Percentiles rank a stretch among this genome's conserved stretches.
These are phyloP conservation scores for Alcedo quadribrachys DNA, from an alignment of 2,797 vertebrate genomes.

Conservation along the genomic window DNA sequence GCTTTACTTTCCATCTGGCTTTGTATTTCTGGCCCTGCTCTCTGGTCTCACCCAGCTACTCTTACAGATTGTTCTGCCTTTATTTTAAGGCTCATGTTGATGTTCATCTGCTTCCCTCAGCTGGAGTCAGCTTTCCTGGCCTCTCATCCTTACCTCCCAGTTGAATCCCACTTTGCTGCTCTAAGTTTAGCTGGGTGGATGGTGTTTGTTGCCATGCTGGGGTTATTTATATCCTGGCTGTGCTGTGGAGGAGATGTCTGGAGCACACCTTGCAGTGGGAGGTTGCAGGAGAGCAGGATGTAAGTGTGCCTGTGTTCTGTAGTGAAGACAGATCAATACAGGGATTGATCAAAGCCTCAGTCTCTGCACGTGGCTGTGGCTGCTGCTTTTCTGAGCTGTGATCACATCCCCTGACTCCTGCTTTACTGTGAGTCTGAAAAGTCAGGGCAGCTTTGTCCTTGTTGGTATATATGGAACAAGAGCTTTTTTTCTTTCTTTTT, in stretches of 20 bases:
- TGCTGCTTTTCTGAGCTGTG: not conserved
- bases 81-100: slow-evolving; percentile 48
- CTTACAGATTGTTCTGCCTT: slow-evolving; percentile 30
- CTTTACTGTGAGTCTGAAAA: not conserved
- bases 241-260: not conserved
- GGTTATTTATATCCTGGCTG: not conserved
- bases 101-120: slow-evolving; percentile 41
- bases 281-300: not conserved
- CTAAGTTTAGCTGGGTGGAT: slow-evolving; percentile 27
- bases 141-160: not conserved
- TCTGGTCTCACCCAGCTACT: slow-evolving; percentile 15
- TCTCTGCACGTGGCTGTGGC: not conserved
- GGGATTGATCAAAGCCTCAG: not conserved
- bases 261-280: not conserved
- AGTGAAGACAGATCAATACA: not conserved
- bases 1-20: slow-evolving; percentile 50
- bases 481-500: not conserved
- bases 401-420: not conserved
- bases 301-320: not conserved
- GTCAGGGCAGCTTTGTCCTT: not conserved
- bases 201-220: not conserved
- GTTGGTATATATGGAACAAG: not conserved
- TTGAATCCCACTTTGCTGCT: slow-evolving; percentile 34
- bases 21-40: slow-evolving; percentile 35
- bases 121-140: slow-evolving; percentile 51